Evolutionary conservation across 2,888 invertebrate genomes (phyloP).

Genomic region (Linnaemya vulpina): DNA sequence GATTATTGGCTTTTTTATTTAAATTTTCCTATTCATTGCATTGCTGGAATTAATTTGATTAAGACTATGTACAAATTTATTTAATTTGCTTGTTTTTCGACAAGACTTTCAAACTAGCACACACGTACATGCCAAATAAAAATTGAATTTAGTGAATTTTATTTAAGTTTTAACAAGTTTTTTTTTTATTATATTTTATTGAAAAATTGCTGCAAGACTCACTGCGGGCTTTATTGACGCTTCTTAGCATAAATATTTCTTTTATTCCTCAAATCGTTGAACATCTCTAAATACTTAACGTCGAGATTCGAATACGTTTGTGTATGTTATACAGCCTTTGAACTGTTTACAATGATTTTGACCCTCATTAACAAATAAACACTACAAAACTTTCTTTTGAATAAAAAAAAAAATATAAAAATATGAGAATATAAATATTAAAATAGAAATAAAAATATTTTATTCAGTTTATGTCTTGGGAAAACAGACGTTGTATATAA

Average conservation of each 20-base stretch:
- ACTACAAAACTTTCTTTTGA: neutral
- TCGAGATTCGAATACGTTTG: neutral
- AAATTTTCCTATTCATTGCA: constrained; percentile 8
- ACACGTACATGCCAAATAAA: neutral
- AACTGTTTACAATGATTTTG: constrained; percentile 11
- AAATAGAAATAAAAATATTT: constrained; percentile 3
- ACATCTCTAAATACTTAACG: neutral
- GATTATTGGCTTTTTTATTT: constrained; percentile 57
- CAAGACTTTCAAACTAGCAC: neutral
- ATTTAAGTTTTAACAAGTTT: too few species aligned
- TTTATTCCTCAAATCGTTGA: neutral
- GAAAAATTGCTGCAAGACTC: neutral
- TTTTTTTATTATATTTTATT: too few species aligned
- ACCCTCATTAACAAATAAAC: constrained; percentile 5
- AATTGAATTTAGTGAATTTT: neutral
- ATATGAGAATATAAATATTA: neutral
- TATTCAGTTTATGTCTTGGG: neutral
- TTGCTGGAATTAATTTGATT: constrained; percentile 37
- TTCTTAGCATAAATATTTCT: neutral
- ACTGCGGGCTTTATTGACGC: neutral
- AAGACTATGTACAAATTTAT: neutral
- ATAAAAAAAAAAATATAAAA: neutral
- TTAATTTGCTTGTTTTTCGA: neutral
- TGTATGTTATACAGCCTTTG: neutral
- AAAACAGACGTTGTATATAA: neutral